Conservation (phyloP, 2,888 invertebrate genomes). For the Trisateles emortualis region DNA sequence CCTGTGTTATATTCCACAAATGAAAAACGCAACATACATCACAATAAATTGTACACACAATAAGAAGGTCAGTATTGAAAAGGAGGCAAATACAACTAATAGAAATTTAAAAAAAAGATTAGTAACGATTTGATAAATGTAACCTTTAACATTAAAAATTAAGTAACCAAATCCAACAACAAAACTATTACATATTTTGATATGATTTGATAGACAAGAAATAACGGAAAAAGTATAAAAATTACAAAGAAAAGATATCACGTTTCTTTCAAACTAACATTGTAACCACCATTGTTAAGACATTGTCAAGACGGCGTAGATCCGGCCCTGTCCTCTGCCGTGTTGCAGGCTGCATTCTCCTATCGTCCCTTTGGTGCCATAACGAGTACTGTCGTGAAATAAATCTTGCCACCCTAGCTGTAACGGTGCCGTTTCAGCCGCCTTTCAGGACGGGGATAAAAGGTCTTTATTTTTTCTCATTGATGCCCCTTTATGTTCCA, state of each 20-base stretch:
- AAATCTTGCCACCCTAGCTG: slow-evolving; percentile 81
- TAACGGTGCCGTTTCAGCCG: slow-evolving; percentile 69
- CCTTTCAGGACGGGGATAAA: slow-evolving; percentile 78
- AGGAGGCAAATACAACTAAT: no score
- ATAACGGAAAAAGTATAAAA: not conserved
- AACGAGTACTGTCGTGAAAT: slow-evolving; percentile 82
- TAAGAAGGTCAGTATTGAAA: no score
- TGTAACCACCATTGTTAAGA: slow-evolving; percentile 15
- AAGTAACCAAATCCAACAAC: not conserved
- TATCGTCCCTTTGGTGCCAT: slow-evolving; percentile 79
- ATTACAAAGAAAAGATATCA: slow-evolving; percentile 1
- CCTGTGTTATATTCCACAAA: no score
- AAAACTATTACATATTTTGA: not conserved
- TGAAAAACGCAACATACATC: no score
- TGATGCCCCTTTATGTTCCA: slow-evolving; percentile 69
- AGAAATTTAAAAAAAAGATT: no score
- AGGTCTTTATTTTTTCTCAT: slow-evolving; percentile 82
- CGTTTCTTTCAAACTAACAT: not conserved
- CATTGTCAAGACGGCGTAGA: slow-evolving; percentile 29
- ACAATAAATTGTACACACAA: no score
- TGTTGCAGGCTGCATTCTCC: slow-evolving; percentile 76
- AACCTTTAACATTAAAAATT: not conserved
- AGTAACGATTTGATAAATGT: no score
- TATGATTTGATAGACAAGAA: not conserved
- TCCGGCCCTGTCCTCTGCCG: slow-evolving; percentile 45